phyloP scores from a whole-genome alignment of 2,797 vertebrate species.

The Sebastes vulpes region DNA sequence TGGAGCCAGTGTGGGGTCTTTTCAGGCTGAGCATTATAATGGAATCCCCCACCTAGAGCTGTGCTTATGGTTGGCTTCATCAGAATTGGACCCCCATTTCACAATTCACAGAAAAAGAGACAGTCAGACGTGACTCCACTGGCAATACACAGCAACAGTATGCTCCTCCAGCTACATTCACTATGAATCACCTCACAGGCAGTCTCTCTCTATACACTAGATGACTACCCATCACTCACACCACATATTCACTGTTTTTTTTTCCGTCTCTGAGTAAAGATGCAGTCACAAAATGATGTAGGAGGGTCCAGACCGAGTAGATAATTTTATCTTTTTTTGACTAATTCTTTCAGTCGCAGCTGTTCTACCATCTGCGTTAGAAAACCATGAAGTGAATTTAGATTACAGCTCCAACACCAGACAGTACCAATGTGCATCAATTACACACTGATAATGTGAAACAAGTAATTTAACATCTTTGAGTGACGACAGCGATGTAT shows the following conservation, averaged over 20 bases:
- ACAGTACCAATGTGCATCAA: background rate
- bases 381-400: conserved; percentile 1
- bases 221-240: conserved; percentile 28
- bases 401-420: background rate
- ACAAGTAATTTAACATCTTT: background rate
- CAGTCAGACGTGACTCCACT: conserved; percentile 67
- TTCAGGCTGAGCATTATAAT: conserved; percentile 43
- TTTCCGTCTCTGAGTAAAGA: conserved; percentile 3
- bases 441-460: conserved; percentile 10
- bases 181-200: conserved; percentile 17
- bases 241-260: conserved; percentile 10
- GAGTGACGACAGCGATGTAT: background rate
- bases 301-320: background rate
- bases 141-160: conserved; percentile 52
- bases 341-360: conserved; percentile 40
- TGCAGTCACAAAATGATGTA: conserved; percentile 18
- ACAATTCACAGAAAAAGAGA: conserved; percentile 53
- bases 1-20: conserved; percentile 42
- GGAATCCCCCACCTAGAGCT: conserved; percentile 44
- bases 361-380: conserved; percentile 45
- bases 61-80: conserved; percentile 48
- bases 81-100: conserved; percentile 55
- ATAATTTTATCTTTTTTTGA: conserved; percentile 14
- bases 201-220: background rate
- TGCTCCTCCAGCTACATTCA: conserved; percentile 51